Evolutionary conservation across 2,113 vertebrate genomes (phyloP), one percentile per base, ranked within the genome.

Genomic region (Oplegnathus fasciatus): DNA sequence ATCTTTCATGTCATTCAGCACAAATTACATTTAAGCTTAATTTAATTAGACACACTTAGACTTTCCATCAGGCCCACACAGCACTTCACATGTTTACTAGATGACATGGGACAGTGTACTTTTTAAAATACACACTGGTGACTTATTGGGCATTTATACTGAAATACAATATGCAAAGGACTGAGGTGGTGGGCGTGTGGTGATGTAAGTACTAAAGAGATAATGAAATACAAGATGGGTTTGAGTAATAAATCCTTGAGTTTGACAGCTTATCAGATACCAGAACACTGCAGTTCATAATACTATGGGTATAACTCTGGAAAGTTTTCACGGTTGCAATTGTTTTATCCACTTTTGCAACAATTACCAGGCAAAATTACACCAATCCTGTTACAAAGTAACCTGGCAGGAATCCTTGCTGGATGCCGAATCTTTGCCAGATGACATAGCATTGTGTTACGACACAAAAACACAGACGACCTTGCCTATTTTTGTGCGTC

Each of bases 21-120:
- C 14, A 86, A 80, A 84, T 77, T 22, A 61, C n/a, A 75, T 81
- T 68, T 48, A 32, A 75, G 30, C 22, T 70, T 78, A 2, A 82
- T 74, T 78, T 37, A 80, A 72, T 70, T 32, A 74, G 22, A 68
- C 9, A 26, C 17, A 66, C 18, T 42, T 54, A 64, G n/a, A 75
- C 58, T 66, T 86, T 46, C 26, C 46, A 10, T 28, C 46, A 26
- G 15, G 26, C 46, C 28, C 32, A 48, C 40, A 44, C 1, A 75
- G 37, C 67, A 79, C 40, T 69, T 34, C 22, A 55, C 24, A 64
- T 75, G 62, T 79, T 76, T 58, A 78, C 61, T 46, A 18, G 58
- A 80, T 64, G 37, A 48, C 24, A 48, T 3, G 7, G 11, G 34
- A 68, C 15, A 40, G 26, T 42, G 40, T 3, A 75, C 24, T 71